Conservation (phyloP, 2,113 vertebrate genomes). For the Lanius collurio region DNA sequence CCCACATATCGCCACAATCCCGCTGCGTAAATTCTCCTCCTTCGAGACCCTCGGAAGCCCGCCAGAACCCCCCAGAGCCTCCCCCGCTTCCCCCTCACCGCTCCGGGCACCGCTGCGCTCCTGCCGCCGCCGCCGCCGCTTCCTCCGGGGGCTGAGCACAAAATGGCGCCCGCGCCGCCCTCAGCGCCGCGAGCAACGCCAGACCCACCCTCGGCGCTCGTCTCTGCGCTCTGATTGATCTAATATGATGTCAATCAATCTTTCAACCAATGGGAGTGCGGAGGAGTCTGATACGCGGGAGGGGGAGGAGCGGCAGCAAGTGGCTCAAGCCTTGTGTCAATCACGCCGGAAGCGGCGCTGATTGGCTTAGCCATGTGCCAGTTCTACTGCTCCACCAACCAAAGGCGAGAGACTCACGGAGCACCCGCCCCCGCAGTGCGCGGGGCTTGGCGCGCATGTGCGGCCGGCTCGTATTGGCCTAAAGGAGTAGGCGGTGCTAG, state of each 20-base stretch:
- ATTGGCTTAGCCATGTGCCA: fast-evolving
- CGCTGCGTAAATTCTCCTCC: too few relatives aligned
- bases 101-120: too few relatives aligned
- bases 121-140: background rate
- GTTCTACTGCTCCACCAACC: fast-evolving
- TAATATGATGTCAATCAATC: fast-evolving
- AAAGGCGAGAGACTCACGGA: fast-evolving
- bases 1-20: too few relatives aligned
- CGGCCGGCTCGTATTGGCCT: fast-evolving
- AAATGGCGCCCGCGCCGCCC: background rate
- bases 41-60: too few relatives aligned
- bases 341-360: fast-evolving
- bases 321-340: fast-evolving
- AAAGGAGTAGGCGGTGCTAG: fast-evolving
- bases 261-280: fast-evolving
- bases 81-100: too few relatives aligned
- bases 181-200: background rate
- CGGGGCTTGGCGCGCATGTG: fast-evolving
- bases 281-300: fast-evolving
- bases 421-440: background rate
- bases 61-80: too few relatives aligned
- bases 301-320: background rate
- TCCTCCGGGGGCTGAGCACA: background rate
- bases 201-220: background rate
- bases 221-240: fast-evolving